phyloP scores from a whole-genome alignment of 2,113 vertebrate genomes.

The Triplophysa rosa region DNA sequence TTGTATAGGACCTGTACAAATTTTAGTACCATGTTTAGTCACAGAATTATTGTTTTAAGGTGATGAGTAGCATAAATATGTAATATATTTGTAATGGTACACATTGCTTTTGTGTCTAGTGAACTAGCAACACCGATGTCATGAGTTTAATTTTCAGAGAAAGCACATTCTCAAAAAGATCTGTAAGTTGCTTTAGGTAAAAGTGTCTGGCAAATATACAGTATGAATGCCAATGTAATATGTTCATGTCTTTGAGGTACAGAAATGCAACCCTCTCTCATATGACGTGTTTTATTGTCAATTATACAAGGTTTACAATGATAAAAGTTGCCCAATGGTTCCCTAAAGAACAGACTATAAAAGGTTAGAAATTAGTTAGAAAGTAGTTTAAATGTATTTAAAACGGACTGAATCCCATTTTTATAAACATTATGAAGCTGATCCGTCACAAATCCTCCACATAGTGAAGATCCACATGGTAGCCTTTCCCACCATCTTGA shows the following conservation, averaged over 20 bases:
- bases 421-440: slow-evolving; percentile 50
- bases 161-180: no score
- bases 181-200: no score
- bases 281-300: no score
- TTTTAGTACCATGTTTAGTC: background rate
- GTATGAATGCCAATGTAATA: no score
- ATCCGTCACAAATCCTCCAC: slow-evolving; percentile 58
- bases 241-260: background rate
- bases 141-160: no score
- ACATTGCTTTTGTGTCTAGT: background rate
- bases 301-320: no score
- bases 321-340: no score
- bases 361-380: no score
- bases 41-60: slow-evolving; percentile 14
- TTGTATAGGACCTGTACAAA: background rate
- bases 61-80: background rate
- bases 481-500: slow-evolving; percentile 51
- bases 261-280: background rate
- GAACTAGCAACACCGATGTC: no score
- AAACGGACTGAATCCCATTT: slow-evolving; percentile 34
- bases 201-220: no score
- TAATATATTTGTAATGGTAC: background rate
- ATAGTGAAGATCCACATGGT: slow-evolving; percentile 45
- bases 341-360: no score
- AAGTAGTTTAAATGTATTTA: no score